phyloP scores from a whole-genome alignment of 2,888 invertebrate genomes.

The Stratiomys singularior region DNA sequence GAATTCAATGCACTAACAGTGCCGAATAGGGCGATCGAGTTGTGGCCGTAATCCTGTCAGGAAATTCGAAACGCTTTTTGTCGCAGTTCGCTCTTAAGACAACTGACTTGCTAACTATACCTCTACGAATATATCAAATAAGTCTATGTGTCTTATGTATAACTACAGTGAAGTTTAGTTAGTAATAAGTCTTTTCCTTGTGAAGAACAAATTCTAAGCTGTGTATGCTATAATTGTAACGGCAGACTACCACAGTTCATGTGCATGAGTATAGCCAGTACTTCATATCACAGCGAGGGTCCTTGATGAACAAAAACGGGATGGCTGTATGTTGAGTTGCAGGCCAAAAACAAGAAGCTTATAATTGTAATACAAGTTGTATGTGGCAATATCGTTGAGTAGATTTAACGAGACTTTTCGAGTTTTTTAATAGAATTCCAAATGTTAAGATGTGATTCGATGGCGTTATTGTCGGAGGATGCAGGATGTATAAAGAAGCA shows the following conservation, averaged over 20 bases:
- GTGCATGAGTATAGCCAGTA: not conserved
- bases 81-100: not conserved
- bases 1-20: too few species aligned
- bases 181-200: too few species aligned
- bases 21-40: too few species aligned
- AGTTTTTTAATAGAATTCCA: too few species aligned
- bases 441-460: too few species aligned
- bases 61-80: slow-evolving; percentile 14
- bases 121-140: not conserved
- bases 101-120: not conserved
- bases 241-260: too few species aligned
- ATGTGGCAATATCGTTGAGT: not conserved
- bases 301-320: slow-evolving; percentile 1
- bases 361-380: slow-evolving; percentile 4
- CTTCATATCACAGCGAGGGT: not conserved
- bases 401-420: too few species aligned
- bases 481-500: too few species aligned
- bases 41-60: not conserved
- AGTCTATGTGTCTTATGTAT: not conserved
- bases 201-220: too few species aligned
- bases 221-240: not conserved
- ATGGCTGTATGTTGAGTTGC: not conserved
- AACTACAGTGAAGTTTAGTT: too few species aligned
- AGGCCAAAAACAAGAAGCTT: slow-evolving; percentile 11
- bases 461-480: too few species aligned